These are phyloP conservation scores for Umimayanthus kanabou DNA, from an alignment of 92 coral and sea anemone genomes.

Conservation along the genomic window DNA sequence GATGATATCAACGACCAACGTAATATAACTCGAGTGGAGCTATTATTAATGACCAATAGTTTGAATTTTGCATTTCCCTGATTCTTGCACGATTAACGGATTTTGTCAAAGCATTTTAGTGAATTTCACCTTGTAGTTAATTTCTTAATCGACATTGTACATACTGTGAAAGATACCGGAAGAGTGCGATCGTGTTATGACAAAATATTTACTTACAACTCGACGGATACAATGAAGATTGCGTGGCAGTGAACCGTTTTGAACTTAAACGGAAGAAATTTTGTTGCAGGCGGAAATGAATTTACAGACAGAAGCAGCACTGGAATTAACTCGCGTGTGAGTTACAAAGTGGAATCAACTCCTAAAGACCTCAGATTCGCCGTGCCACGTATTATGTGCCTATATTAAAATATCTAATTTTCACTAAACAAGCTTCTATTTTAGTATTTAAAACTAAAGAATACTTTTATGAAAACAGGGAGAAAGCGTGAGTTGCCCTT, in stretches of 20 bases:
- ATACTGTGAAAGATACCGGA: not conserved
- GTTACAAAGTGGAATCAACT: not conserved
- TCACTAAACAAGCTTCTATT: not conserved
- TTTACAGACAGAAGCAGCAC: not conserved
- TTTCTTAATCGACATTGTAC: not conserved
- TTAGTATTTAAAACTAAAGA: too few relatives aligned
- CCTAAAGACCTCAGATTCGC: not conserved
- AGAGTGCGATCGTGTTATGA: not conserved
- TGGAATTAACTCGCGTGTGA: constrained; percentile 4
- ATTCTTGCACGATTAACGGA: not conserved
- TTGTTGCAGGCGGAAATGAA: constrained; percentile 36
- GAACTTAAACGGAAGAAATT: constrained; percentile 9
- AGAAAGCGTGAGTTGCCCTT: not conserved
- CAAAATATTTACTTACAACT: constrained; percentile 33
- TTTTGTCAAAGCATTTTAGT: not conserved
- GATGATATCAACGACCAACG: not conserved
- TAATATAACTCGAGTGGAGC: not conserved
- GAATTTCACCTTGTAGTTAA: not conserved
- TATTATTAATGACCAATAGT: not conserved
- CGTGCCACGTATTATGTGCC: constrained; percentile 5
- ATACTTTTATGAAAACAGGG: constrained; percentile 5
- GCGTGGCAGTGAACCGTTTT: not conserved
- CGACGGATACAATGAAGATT: constrained; percentile 5
- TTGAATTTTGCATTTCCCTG: constrained; percentile 18
- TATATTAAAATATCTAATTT: constrained; percentile 15